Conservation (phyloP, 2,797 vertebrate genomes). For the Poeciliopsis turneri region DNA sequence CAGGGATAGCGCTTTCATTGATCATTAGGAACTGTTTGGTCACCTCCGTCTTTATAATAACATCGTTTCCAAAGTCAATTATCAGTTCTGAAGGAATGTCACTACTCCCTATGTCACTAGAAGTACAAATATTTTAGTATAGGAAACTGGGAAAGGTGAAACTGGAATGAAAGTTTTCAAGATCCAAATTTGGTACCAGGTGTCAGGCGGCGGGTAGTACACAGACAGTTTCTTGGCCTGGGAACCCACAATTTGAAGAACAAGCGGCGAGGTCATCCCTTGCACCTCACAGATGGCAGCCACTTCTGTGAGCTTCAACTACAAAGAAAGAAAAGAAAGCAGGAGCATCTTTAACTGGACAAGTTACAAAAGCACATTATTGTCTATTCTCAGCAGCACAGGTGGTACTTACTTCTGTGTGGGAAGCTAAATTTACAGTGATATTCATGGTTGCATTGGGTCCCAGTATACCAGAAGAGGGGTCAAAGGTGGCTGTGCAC, state of each 20-base stretch:
- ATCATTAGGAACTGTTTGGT: conserved; percentile 84
- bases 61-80: conserved; percentile 86
- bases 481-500: conserved; percentile 78
- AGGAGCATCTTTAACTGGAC: not conserved
- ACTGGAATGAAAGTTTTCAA: not conserved
- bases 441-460: conserved; percentile 84
- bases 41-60: conserved; percentile 74
- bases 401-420: conserved; percentile 75
- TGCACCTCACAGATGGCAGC: conserved; percentile 84
- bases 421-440: conserved; percentile 77
- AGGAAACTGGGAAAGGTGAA: not conserved
- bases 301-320: conserved; percentile 85
- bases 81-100: conserved; percentile 40
- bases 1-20: conserved; percentile 84
- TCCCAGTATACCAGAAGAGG: conserved; percentile 80
- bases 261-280: conserved; percentile 84
- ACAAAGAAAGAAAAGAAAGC: conserved; percentile 15
- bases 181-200: conserved; percentile 49
- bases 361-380: not conserved
- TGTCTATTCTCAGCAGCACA: not conserved
- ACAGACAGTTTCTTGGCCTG: conserved; percentile 83
- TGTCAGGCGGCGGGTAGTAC: conserved; percentile 75
- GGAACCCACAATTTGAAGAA: conserved; percentile 79
- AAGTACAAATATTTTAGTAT: not conserved
- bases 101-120: conserved; percentile 56